A percentile compares a stretch with the other conserved stretches of the same genome.
Conservation (phyloP, 2,888 invertebrate species). For the Drosophila koepferae region DNA sequence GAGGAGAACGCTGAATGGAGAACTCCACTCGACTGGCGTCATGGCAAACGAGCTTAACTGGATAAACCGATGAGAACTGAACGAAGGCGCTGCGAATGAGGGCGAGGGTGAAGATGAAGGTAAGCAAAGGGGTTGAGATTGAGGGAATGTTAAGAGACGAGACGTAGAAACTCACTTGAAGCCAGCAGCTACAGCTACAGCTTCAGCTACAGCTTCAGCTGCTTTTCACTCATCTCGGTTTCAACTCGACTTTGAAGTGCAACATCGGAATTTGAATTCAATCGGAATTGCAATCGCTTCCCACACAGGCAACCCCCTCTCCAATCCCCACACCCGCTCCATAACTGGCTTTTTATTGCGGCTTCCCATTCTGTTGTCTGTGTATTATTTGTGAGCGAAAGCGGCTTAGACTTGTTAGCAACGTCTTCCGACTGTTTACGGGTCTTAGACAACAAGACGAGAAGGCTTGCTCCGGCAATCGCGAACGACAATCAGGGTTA, state of each 20-base stretch:
- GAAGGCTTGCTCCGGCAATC: conserved; percentile 29
- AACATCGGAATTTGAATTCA: conserved; percentile 71
- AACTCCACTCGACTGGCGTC: conserved; percentile 60
- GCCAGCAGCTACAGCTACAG: conserved; percentile 27
- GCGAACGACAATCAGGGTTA: conserved; percentile 39
- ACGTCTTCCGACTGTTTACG: conserved; percentile 40
- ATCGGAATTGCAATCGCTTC: conserved; percentile 63
- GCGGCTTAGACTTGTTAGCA: conserved; percentile 71
- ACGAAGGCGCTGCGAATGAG: conserved; percentile 12
- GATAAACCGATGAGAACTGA: conserved; percentile 60
- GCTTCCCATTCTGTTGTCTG: conserved; percentile 24
- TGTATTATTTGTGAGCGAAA: conserved; percentile 45
- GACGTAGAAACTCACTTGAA: conserved; percentile 39
- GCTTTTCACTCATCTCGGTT: conserved; percentile 43
- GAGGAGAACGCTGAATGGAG: conserved; percentile 28
- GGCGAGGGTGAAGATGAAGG: conserved; percentile 1
- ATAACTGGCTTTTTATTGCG: conserved; percentile 49
- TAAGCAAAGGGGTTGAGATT: conserved; percentile 5
- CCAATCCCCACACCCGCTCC: neutral
- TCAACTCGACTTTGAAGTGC: conserved; percentile 71
- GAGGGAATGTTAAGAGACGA: conserved; percentile 16
- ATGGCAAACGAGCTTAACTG: conserved; percentile 70
- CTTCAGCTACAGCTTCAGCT: conserved; percentile 35
- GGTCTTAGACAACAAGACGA: conserved; percentile 1
- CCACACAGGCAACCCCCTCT: conserved; percentile 13